Base-by-base conservation (phyloP, 2,888 invertebrate genomes). In the Epirrita christyi region DNA sequence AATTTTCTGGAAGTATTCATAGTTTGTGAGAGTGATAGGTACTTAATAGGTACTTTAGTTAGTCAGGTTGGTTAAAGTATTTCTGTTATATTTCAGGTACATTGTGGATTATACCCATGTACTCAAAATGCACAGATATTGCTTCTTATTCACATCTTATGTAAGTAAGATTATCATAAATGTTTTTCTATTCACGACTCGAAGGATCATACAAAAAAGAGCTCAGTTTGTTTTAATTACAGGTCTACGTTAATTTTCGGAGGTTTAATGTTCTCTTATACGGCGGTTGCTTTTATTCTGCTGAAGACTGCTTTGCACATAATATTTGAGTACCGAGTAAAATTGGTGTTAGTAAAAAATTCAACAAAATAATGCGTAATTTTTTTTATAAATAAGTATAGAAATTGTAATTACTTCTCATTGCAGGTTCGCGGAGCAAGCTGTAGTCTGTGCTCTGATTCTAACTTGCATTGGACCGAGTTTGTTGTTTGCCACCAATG, bases 311-410 rank as follows among this genome's bases (percentile, higher is more conserved):
- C 84, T 9, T 62, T 91, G 40, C 91, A 92, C 57, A 85, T 74
- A 48, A 89, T 92, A 63, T 91, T 90, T 63, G 92, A 90, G 68
- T 91, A 86, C 65, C 81, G 70, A 72, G 87, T 89, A 5, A 85
- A 84, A 82, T 73, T 92, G 59, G 81, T 90, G 89, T 90, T 72
- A 84, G 91, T 84, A 34, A 27, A 37, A 46, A 42, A 55, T 29
- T 61, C 56, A 32, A 6, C 32, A 8, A 7, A 9, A 9, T 32
- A 9, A 5, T 9, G 32, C 8, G 32, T 9, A 5, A 32, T 7
- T 7, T 32, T 6, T 29, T 32, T 6, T 7, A 7, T 32, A 32
- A 2, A 8, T 9, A 32, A 32, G n/a, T 32, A 32, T 9, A 32
- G 7, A 32, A 2, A 32, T 21, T 4, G 2, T 21, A 21, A 9